These are phyloP conservation scores for Ooceraea biroi DNA, from an alignment of 1,140 invertebrate genomes.

Conservation along the genomic window DNA sequence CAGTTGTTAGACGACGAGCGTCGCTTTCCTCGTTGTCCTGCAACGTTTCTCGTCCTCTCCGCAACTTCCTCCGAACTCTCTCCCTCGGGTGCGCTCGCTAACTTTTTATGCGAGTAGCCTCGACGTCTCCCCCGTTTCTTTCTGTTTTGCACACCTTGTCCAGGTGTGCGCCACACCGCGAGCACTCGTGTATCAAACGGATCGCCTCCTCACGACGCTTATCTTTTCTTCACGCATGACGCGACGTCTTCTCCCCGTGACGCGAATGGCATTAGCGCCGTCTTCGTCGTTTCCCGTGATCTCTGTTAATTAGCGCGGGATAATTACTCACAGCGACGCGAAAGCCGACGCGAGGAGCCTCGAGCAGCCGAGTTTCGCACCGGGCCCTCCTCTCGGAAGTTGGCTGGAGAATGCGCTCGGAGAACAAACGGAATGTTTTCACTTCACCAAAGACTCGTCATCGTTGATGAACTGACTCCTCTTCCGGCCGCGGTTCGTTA, in stretches of 20 bases:
- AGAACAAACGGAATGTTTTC: not conserved
- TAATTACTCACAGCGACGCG: conserved; percentile 60
- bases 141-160: not conserved
- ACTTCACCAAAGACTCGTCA: not conserved
- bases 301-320: conserved; percentile 66
- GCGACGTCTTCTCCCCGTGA: no score
- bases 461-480: conserved; percentile 16
- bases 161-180: conserved; percentile 22
- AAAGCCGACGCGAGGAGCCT: conserved; percentile 9
- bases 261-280: not conserved
- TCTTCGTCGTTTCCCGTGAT: not conserved
- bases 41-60: conserved; percentile 38
- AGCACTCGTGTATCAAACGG: conserved; percentile 10
- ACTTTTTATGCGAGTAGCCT: conserved; percentile 39
- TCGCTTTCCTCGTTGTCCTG: conserved; percentile 40
- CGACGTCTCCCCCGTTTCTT: not conserved
- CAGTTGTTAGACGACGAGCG: conserved; percentile 35
- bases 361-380: not conserved
- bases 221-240: not conserved
- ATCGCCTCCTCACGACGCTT: conserved; percentile 15
- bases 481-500: conserved; percentile 3
- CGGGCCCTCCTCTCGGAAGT: not conserved
- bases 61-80: conserved; percentile 20
- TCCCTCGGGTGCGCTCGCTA: conserved; percentile 11
- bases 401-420: not conserved